Evolutionary conservation across 2,113 vertebrate species (phyloP), one percentile per base, ranked within the genome.

Genomic region (Apus apus): DNA sequence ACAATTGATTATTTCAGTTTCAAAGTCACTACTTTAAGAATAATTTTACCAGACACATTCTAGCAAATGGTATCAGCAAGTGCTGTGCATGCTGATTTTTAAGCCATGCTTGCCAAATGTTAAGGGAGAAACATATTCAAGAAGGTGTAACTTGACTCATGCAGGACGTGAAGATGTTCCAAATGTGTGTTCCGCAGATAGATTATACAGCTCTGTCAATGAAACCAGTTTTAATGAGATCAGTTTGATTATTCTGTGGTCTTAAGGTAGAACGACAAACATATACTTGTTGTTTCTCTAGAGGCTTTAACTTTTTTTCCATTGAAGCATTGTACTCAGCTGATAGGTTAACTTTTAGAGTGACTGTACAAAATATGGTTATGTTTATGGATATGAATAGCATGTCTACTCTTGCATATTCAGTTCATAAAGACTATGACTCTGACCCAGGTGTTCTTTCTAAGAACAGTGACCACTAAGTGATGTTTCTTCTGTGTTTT

Each of bases 341-440:
- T 1, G 0, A 6, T 8, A 12, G 6, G 5, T 34, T 67, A 58
- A 54, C 8, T 22, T 89, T 64, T 36, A 34, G 7, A 36, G 7
- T 22, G 12, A 53, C 21, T 61, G 13, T 34, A 72, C 5, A 56
- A 74, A 74, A 75, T 34, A 25, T 4, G 18, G 1, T n/a, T 74
- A 10, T 36, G 3, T 34, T 71, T 70, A 8, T 48, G 8, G 45
- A 3, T 8, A 8, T 5, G 27, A 62, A 38, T 16, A 14, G 5
- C 32, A 10, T 0, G 0, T 17, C 27, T 3, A 14, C 2, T 67
- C 70, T 51, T 71, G 26, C 0, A 8, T n/a, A 15, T 45, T 90
- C 9, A 2, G 3, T 61, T 76, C 21, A 15, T n/a, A 70, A 65
- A 67, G 5, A 13, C 11, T 30, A 5, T 12, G 21, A 30, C 11